A percentile compares a stretch with the other conserved stretches of the same genome.
Evolutionary conservation across 2,888 invertebrate species (phyloP).

Genomic region (Tenthredo mesomela): DNA sequence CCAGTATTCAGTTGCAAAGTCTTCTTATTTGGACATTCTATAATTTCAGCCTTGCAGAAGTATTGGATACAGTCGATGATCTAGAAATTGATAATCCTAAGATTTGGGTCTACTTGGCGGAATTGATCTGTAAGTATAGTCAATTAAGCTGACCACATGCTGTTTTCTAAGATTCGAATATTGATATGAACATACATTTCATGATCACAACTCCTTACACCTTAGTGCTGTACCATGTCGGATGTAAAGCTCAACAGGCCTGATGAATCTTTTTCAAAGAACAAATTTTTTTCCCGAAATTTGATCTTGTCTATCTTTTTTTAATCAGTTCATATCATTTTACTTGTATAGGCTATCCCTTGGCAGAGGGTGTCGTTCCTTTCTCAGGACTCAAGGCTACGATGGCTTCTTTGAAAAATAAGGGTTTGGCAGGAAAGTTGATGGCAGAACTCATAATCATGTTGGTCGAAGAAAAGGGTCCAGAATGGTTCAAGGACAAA

Average conservation of each 20-base stretch:
- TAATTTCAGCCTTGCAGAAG: slow-evolving; percentile 81
- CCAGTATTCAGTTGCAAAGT: not conserved
- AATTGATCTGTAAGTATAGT: slow-evolving; percentile 81
- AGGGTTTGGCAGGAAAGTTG: slow-evolving; percentile 77
- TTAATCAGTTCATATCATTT: slow-evolving; percentile 45
- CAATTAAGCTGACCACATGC: slow-evolving; percentile 70
- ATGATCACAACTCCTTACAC: slow-evolving; percentile 69
- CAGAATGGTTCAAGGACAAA: slow-evolving; percentile 79
- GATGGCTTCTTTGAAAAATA: slow-evolving; percentile 63
- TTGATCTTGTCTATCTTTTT: not conserved
- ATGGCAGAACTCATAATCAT: slow-evolving; percentile 81
- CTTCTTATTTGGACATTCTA: slow-evolving; percentile 35
- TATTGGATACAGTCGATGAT: slow-evolving; percentile 85
- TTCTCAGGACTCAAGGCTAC: slow-evolving; percentile 68
- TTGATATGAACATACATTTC: slow-evolving; percentile 20
- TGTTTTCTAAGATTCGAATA: slow-evolving; percentile 40
- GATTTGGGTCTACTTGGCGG: slow-evolving; percentile 89
- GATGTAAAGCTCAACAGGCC: slow-evolving; percentile 77
- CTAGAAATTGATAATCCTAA: slow-evolving; percentile 91
- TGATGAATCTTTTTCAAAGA: slow-evolving; percentile 62
- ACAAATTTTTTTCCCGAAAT: slow-evolving; percentile 20
- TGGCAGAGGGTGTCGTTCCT: slow-evolving; percentile 77
- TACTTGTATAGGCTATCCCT: slow-evolving; percentile 77
- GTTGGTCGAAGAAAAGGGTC: slow-evolving; percentile 81
- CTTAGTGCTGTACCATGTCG: slow-evolving; percentile 71